phyloP scores from a whole-genome alignment of 2,113 vertebrate species.

The Verasper variegatus region DNA sequence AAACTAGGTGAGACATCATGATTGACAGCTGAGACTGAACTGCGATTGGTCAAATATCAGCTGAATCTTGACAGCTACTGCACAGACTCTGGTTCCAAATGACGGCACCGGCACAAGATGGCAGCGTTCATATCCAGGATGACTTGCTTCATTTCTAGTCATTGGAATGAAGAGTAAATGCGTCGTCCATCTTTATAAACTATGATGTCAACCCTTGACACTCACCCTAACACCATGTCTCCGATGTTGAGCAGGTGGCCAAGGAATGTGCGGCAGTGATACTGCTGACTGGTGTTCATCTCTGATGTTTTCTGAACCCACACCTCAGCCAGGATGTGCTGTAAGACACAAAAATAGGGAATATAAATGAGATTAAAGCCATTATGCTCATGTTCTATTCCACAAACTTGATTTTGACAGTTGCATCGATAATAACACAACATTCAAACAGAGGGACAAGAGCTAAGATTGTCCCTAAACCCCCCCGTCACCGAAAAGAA shows the following conservation, averaged over 20 bases:
- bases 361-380: slow-evolving; percentile 18
- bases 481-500: background rate
- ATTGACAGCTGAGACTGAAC: no score
- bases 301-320: slow-evolving; percentile 98
- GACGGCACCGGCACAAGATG: no score
- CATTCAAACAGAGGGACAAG: slow-evolving; percentile 1
- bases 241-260: slow-evolving; percentile 96
- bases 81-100: no score
- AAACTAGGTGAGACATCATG: no score
- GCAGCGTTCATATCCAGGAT: background rate
- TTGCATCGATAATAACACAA: slow-evolving; percentile 30
- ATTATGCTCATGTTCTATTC: background rate
- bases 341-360: slow-evolving; percentile 57
- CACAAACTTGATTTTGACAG: slow-evolving; percentile 5
- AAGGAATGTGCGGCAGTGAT: slow-evolving; percentile 94
- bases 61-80: no score
- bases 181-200: background rate
- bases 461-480: background rate
- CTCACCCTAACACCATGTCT: slow-evolving; percentile 93
- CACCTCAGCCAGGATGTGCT: slow-evolving; percentile 94
- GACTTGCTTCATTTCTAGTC: background rate
- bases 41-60: no score
- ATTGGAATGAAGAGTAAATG: background rate
- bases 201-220: background rate
- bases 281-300: slow-evolving; percentile 92